Evolutionary conservation across 1,140 invertebrate species (phyloP).

Genomic region (Brachionus sp.): DNA sequence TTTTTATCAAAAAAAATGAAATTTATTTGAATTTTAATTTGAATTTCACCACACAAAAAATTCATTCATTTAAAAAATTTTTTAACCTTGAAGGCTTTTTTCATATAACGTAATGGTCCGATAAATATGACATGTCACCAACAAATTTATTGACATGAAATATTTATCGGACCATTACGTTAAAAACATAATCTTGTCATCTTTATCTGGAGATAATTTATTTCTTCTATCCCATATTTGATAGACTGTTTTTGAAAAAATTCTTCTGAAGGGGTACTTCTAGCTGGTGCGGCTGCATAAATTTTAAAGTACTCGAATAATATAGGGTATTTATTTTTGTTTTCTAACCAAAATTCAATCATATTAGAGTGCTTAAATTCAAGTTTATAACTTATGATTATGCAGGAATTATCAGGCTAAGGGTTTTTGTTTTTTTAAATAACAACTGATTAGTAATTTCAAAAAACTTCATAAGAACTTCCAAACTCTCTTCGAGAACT

Average conservation of each 20-base stretch:
- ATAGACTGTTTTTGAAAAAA: not conserved
- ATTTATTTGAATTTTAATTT: too few species aligned
- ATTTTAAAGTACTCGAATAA: not conserved
- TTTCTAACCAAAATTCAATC: not conserved
- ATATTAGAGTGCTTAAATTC: not conserved
- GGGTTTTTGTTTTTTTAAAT: not conserved
- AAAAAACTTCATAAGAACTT: not conserved
- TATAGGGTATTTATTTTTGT: not conserved
- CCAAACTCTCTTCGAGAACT: not conserved
- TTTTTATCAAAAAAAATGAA: too few species aligned
- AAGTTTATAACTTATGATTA: not conserved
- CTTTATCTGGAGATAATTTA: not conserved
- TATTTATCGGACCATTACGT: too few species aligned
- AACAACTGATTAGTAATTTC: not conserved
- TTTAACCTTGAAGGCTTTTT: not conserved
- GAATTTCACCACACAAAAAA: not conserved
- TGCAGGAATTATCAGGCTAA: not conserved
- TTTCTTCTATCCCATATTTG: not conserved
- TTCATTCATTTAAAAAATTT: not conserved
- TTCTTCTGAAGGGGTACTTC: not conserved
- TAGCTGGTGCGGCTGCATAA: not conserved
- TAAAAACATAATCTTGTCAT: not conserved
- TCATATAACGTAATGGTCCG: not conserved
- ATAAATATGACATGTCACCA: too few species aligned
- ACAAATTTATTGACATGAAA: too few species aligned